phyloP scores from a whole-genome alignment of 2,888 invertebrate species.

The Parascotia fuliginaria region DNA sequence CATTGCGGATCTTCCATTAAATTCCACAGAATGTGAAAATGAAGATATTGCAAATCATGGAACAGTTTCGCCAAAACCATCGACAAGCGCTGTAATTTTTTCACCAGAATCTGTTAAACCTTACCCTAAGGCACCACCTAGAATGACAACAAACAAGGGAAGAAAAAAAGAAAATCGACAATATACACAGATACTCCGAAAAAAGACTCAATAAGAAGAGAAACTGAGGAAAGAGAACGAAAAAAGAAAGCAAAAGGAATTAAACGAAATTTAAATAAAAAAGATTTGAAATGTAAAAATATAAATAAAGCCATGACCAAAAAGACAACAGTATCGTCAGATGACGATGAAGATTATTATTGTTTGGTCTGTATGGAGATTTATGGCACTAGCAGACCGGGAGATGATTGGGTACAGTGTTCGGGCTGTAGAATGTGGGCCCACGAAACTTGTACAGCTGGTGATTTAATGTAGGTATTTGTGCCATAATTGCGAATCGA shows the following conservation, averaged over 20 bases:
- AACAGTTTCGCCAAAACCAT: too few species aligned
- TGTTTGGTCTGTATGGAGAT: slow-evolving; percentile 21
- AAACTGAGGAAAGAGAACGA: slow-evolving; percentile 30
- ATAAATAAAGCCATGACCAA: neutral
- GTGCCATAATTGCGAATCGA: neutral
- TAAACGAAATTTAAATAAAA: slow-evolving; percentile 5
- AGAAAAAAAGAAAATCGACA: slow-evolving; percentile 46
- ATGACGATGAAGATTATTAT: neutral
- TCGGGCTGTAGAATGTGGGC: slow-evolving; percentile 15
- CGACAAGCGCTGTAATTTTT: neutral
- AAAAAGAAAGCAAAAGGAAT: slow-evolving; percentile 11
- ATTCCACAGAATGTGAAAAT: too few species aligned
- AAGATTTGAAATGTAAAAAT: neutral
- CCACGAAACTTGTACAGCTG: slow-evolving; percentile 8
- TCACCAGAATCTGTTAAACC: slow-evolving; percentile 23
- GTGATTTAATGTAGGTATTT: neutral
- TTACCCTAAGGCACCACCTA: slow-evolving; percentile 41
- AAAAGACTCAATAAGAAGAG: slow-evolving; percentile 36
- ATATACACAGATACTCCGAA: slow-evolving; percentile 43
- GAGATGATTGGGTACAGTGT: slow-evolving; percentile 19
- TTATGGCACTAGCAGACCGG: slow-evolving; percentile 18
- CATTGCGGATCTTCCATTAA: too few species aligned
- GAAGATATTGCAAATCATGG: too few species aligned
- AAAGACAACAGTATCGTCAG: neutral
- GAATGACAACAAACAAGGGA: slow-evolving; percentile 39